Evolutionary conservation across 2,888 invertebrate species (phyloP).

Genomic region (Drosophila differens): DNA sequence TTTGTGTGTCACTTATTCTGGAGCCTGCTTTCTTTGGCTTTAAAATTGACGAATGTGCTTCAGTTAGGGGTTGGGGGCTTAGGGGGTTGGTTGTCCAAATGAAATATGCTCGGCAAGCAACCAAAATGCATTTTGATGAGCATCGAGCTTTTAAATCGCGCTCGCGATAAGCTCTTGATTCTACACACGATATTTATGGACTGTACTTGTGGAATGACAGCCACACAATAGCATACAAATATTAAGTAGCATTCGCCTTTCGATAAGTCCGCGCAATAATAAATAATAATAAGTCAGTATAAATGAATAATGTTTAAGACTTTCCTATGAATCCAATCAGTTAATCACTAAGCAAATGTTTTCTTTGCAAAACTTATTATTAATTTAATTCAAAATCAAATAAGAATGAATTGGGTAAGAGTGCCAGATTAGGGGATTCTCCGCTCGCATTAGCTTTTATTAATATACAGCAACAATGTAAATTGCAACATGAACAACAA

Average conservation of each 20-base stretch:
- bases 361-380: neutral
- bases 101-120: slow-evolving; percentile 44
- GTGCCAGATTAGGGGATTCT: neutral
- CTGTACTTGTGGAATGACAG: slow-evolving; percentile 12
- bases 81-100: slow-evolving; percentile 13
- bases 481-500: slow-evolving; percentile 27
- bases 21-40: slow-evolving; percentile 48
- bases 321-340: neutral
- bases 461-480: neutral
- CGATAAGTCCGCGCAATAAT: neutral
- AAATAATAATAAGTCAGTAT: too few relatives aligned
- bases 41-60: slow-evolving; percentile 72
- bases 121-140: slow-evolving; percentile 64
- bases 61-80: neutral
- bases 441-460: neutral
- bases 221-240: neutral
- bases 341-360: neutral
- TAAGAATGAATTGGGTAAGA: neutral
- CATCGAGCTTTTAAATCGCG: slow-evolving; percentile 60
- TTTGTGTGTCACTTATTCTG: slow-evolving; percentile 6
- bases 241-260: neutral
- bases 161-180: slow-evolving; percentile 58
- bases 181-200: slow-evolving; percentile 60
- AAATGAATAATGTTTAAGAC: too few relatives aligned
- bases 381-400: neutral